Evolutionary conservation across 2,888 invertebrate species (phyloP), one percentile per base, ranked within the genome.

Genomic region (Pristionchus maxplancki): DNA sequence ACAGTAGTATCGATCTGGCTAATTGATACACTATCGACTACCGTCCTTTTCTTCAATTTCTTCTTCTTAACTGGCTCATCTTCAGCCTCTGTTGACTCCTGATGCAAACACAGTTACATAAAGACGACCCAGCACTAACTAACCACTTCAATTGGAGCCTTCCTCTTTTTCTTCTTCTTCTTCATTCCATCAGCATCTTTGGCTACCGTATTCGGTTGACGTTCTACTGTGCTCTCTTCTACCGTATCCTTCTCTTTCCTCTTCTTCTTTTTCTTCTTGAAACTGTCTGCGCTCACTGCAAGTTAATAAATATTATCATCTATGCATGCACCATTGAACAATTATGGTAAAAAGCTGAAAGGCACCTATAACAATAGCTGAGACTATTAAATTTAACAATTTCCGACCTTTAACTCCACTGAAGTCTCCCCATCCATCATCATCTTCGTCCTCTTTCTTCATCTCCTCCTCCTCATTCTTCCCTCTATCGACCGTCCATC

Each of bases 341-440:
- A n/a, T n/a, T n/a, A n/a, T n/a, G n/a, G n/a, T n/a, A n/a, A n/a
- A n/a, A n/a, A n/a, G n/a, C n/a, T n/a, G n/a, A n/a, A n/a, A n/a
- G n/a, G n/a, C n/a, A n/a, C n/a, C n/a, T n/a, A n/a, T n/a, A n/a
- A n/a, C n/a, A n/a, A n/a, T n/a, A n/a, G n/a, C n/a, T n/a, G n/a
- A n/a, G n/a, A n/a, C n/a, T n/a, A n/a, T n/a, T n/a, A n/a, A n/a
- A n/a, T 64, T 58, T 58, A 58, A n/a, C 62, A 64, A 28, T 28
- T 64, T 4, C 62, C 28, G 20, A 71, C 71, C 71, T 71, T 71
- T 20, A 8, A 71, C 24, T 37, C 71, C 71, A 37, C 20, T 71
- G 71, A 71, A 71, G 31, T 71, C 71, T 71, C 37, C 71, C 71
- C 71, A 71, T 37, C 71, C 71, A 71, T 71, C 71, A 37, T 71